Conservation (phyloP, 2,797 vertebrate genomes). For the Halcyon smyrnensis region DNA sequence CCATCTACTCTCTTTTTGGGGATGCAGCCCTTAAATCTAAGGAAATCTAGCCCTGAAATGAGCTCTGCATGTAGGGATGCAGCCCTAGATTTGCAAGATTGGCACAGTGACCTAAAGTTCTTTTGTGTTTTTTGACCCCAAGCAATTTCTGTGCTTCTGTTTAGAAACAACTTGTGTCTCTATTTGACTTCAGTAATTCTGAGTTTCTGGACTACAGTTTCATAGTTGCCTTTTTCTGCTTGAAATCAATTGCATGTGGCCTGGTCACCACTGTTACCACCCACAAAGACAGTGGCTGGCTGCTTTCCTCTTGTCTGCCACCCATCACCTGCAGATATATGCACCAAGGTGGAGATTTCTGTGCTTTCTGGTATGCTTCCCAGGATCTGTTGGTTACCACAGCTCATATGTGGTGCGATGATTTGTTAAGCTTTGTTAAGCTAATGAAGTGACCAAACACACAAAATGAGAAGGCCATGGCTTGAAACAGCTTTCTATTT, state of each 20-base stretch:
- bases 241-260: not conserved
- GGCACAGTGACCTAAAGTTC: not conserved
- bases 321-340: not conserved
- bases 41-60: not conserved
- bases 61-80: not conserved
- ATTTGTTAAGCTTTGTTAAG: not conserved
- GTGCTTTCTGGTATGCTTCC: not conserved
- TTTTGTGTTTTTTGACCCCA: not conserved
- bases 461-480: not conserved
- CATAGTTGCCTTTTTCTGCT: not conserved
- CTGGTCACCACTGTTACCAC: not conserved
- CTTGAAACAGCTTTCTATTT: not conserved
- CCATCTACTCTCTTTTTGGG: not conserved
- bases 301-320: not conserved
- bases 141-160: not conserved
- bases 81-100: not conserved
- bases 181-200: not conserved
- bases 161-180: not conserved
- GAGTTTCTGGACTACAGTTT: not conserved
- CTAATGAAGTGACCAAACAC: not conserved
- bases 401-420: not conserved
- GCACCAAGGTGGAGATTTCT: not conserved
- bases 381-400: not conserved
- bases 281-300: rapidly evolving
- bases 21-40: not conserved